phyloP scores from a whole-genome alignment of 2,113 vertebrate genomes.

The Dascyllus trimaculatus region DNA sequence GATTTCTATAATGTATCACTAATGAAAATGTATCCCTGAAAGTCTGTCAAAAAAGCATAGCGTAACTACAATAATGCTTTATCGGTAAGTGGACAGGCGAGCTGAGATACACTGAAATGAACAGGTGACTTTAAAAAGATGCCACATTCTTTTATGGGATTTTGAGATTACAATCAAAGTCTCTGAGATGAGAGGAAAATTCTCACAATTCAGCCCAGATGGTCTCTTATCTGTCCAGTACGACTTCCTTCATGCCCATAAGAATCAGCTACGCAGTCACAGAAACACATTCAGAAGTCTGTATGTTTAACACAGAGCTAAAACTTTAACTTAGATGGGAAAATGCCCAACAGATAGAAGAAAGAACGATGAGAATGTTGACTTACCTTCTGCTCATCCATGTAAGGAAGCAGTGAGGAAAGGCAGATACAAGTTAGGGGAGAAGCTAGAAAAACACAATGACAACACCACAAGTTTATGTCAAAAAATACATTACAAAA shows the following conservation, averaged over 20 bases:
- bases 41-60: background rate
- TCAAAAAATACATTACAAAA: no score
- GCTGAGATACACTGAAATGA: background rate
- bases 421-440: slow-evolving; percentile 63
- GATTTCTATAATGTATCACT: no score
- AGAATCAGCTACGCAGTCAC: background rate
- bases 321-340: background rate
- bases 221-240: background rate
- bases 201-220: background rate
- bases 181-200: background rate
- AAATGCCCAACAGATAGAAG: background rate
- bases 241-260: background rate
- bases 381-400: slow-evolving; percentile 82
- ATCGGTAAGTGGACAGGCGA: background rate
- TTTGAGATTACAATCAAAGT: background rate
- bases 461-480: slow-evolving; percentile 14
- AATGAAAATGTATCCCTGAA: background rate
- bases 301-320: background rate
- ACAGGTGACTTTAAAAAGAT: background rate
- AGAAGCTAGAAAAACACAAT: slow-evolving; percentile 44
- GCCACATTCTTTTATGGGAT: background rate
- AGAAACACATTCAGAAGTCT: slow-evolving; percentile 1
- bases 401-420: slow-evolving; percentile 48
- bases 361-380: background rate
- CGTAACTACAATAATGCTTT: background rate